Conservation (phyloP, 2,797 vertebrate genomes). For the Leuciscus waleckii region DNA sequence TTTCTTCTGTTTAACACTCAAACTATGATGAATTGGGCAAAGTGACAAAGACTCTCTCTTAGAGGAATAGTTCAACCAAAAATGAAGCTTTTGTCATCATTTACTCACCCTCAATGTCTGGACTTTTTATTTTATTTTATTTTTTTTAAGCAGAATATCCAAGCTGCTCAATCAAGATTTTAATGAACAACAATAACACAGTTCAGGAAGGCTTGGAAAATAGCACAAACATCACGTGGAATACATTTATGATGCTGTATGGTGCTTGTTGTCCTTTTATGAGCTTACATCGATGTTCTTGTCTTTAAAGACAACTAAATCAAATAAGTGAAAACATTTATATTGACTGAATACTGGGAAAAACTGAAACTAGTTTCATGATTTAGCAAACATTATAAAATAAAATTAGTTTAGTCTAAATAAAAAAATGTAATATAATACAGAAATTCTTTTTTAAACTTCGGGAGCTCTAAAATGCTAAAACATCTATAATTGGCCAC, state of each 20-base stretch:
- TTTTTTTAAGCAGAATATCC: background rate
- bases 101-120: background rate
- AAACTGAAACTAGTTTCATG: background rate
- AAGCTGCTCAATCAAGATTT: background rate
- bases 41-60: conserved; percentile 15
- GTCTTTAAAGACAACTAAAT: background rate
- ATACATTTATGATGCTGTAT: background rate
- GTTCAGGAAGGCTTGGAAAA: background rate
- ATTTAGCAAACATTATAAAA: no score
- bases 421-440: no score
- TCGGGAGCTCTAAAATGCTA: background rate
- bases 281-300: background rate
- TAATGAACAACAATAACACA: background rate
- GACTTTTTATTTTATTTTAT: no score
- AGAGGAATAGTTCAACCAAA: conserved; percentile 12
- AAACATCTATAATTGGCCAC: no score
- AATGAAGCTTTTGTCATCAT: conserved; percentile 27
- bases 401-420: no score
- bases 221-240: background rate
- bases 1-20: conserved; percentile 46
- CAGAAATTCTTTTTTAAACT: no score
- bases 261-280: background rate
- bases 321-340: background rate
- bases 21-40: conserved; percentile 33
- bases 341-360: background rate